Base-by-base conservation (phyloP, 2,888 invertebrate genomes). In the Seira ritae region DNA sequence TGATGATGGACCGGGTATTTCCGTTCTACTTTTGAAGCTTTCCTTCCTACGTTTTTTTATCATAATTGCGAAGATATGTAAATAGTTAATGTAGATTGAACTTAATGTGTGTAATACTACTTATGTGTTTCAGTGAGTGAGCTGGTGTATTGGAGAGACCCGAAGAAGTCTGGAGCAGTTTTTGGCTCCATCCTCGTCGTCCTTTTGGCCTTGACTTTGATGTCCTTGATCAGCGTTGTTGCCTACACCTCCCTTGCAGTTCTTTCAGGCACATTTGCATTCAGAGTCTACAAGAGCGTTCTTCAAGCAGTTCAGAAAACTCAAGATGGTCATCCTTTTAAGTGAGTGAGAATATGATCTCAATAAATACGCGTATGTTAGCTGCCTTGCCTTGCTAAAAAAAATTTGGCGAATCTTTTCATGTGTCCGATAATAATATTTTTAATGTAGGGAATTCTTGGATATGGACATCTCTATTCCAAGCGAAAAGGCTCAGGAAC, bases 271-370 rank as follows among this genome's bases (percentile, higher is more conserved):
- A 97, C 98, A 90, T 94, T 98, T 91, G 94, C 95, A 91, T 98
- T 97, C 95, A 95, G 98, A 91, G 94, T 98, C 91, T 98, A 98
- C 94, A 97, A 97, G 93, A 96, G 95, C 91, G 95, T 98, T 90
- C 94, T 98, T 91, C 96, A 97, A 91, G 97, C 97, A 88, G 95
- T 98, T 89, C 98, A 98, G 93, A 99, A 98, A 92, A 92, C 92
- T 31, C 97, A 97, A 89, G 98, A 98, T 91, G 98, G 97, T 90
- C 98, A 98, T 92, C 98, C 98, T 83, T 98, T 98, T 95, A 97
- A 98, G 97, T 98, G 90, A 94, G 95, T 92, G 1, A 68, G 15
- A 24, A 50, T 46, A 50, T n/a, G n/a, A n/a, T n/a, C n/a, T n/a
- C n/a, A n/a, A n/a, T n/a, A n/a, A n/a, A 31, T 31, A 4, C 8